A percentile compares a stretch with the other conserved stretches of the same genome.
Conservation (phyloP, 1,140 invertebrate genomes). For the Lepidostoma basale region DNA sequence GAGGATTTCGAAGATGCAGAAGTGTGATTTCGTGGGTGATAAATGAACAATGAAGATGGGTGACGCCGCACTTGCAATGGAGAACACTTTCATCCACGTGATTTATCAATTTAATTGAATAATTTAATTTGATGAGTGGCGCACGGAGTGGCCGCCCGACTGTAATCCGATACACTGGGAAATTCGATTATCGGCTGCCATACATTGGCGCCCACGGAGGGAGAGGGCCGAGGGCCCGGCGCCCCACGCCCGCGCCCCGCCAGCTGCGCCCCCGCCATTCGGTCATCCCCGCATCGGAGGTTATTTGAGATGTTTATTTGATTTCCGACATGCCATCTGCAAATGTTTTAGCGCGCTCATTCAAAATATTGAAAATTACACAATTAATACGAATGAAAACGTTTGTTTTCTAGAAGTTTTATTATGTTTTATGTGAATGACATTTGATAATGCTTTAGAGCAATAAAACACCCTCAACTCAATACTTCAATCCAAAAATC, state of each 20-base stretch:
- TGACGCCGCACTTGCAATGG: not conserved
- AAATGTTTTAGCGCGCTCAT: too few species aligned
- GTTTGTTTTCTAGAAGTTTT: too few species aligned
- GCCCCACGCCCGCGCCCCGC: not conserved
- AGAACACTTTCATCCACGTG: slow-evolving; percentile 30
- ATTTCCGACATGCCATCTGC: slow-evolving; percentile 17
- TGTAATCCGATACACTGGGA: slow-evolving; percentile 46
- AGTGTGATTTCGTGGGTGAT: too few species aligned
- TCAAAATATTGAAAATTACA: too few species aligned
- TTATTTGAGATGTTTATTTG: slow-evolving; percentile 25
- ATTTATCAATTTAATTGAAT: slow-evolving; percentile 46
- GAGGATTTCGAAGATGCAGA: too few species aligned
- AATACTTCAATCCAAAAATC: too few species aligned
- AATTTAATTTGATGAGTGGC: slow-evolving; percentile 42
- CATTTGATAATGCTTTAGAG: too few species aligned
- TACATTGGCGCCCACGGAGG: not conserved
- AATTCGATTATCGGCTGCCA: slow-evolving; percentile 43
- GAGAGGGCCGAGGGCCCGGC: not conserved
- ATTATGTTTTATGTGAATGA: too few species aligned
- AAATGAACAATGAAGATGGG: too few species aligned
- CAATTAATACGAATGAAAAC: too few species aligned
- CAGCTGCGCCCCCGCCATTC: not conserved
- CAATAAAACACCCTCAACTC: too few species aligned
- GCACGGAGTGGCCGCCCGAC: slow-evolving; percentile 24
- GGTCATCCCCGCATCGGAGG: not conserved